These are phyloP conservation scores for Trissoscelio sp. DNA, from an alignment of 2,888 invertebrate species.

Conservation along the genomic window DNA sequence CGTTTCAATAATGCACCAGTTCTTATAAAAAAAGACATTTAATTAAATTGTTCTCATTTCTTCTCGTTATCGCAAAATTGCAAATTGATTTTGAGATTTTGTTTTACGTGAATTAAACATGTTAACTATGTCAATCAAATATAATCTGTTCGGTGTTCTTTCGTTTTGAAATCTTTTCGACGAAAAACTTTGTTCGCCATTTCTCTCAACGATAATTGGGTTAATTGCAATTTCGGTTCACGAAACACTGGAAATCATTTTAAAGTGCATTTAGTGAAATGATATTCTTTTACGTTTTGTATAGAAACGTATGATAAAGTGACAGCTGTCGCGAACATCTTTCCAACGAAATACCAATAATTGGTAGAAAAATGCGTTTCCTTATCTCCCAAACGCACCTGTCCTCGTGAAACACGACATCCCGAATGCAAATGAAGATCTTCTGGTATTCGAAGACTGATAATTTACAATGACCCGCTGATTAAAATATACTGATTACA, in stretches of 20 bases:
- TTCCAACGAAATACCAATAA: constrained; percentile 78
- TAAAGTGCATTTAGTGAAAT: constrained; percentile 2
- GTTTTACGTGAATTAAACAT: constrained; percentile 10
- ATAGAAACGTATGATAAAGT: constrained; percentile 61
- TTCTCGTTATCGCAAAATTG: not conserved
- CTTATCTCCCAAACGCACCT: constrained; percentile 76
- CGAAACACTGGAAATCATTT: constrained; percentile 23
- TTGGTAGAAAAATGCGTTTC: constrained; percentile 76
- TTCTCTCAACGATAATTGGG: constrained; percentile 11
- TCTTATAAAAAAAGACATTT: constrained; percentile 20
- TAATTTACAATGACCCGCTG: constrained; percentile 71
- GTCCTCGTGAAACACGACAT: constrained; percentile 70
- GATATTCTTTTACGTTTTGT: constrained; percentile 32
- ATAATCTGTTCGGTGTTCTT: constrained; percentile 1
- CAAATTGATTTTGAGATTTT: constrained; percentile 22
- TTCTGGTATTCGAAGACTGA: constrained; percentile 73
- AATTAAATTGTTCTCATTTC: not conserved
- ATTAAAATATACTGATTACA: constrained; percentile 51
- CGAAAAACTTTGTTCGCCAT: too few relatives aligned
- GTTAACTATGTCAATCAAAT: constrained; percentile 12
- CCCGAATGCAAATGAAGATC: constrained; percentile 74
- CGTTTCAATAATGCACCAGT: constrained; percentile 11
- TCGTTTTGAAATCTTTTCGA: too few relatives aligned
- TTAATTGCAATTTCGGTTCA: constrained; percentile 21
- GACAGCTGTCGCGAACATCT: constrained; percentile 66